These are phyloP conservation scores for Hemithea aestivaria DNA, from an alignment of 2,888 invertebrate species.

Conservation along the genomic window DNA sequence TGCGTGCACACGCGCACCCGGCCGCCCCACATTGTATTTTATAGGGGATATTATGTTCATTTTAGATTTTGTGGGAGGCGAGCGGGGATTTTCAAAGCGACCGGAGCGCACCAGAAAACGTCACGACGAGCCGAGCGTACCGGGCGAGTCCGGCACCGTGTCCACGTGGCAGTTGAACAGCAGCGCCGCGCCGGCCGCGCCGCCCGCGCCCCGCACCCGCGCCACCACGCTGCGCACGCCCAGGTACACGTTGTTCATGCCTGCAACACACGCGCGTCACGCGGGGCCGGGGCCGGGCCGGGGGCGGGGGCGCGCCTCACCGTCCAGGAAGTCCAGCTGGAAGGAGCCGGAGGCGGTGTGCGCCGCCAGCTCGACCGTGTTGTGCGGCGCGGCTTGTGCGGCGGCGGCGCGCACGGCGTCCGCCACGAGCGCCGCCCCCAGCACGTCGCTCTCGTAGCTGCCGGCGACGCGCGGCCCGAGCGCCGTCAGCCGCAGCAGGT, in stretches of 20 bases:
- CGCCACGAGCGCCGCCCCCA: conserved; percentile 81
- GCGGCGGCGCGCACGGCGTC: conserved; percentile 74
- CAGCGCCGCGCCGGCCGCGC: conserved; percentile 78
- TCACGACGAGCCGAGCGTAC: too few species aligned
- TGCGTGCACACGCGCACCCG: not conserved
- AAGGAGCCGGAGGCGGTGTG: conserved; percentile 87
- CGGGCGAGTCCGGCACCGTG: conserved; percentile 92
- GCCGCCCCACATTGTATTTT: too few species aligned
- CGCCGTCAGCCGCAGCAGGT: conserved; percentile 80
- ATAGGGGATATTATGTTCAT: too few species aligned
- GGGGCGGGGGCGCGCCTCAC: conserved; percentile 22
- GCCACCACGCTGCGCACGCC: conserved; percentile 90
- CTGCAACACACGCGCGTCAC: conserved; percentile 30
- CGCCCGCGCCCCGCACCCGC: conserved; percentile 61
- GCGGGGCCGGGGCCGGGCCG: not conserved
- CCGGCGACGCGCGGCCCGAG: conserved; percentile 83
- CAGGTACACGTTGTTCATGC: conserved; percentile 90
- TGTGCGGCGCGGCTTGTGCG: conserved; percentile 71
- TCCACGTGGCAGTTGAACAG: conserved; percentile 96
- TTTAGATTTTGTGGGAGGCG: too few species aligned
- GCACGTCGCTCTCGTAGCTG: conserved; percentile 89
- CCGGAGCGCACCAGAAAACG: too few species aligned
- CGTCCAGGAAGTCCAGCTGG: conserved; percentile 86
- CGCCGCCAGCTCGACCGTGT: conserved; percentile 82
- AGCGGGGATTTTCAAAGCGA: too few species aligned